Evolutionary conservation across 1,140 invertebrate species (phyloP).

Genomic region (Pantala flavescens): DNA sequence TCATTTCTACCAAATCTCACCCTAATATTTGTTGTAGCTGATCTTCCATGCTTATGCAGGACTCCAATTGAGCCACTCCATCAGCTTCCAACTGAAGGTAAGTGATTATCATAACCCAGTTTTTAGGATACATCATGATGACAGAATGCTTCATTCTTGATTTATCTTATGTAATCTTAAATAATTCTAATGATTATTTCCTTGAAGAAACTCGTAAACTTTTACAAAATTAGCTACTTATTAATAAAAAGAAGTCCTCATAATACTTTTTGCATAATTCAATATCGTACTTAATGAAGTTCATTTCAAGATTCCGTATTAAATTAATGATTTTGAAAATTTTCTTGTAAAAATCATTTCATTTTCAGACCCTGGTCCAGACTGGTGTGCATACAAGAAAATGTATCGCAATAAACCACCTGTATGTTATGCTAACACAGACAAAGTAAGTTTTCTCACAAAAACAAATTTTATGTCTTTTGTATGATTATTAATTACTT

Average conservation of each 20-base stretch:
- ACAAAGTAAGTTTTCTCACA: background rate
- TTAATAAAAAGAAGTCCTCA: no score
- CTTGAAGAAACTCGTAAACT: no score
- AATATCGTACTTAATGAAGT: no score
- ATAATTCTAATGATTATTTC: no score
- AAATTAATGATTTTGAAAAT: no score
- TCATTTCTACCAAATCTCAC: constrained; percentile 7
- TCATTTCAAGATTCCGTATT: no score
- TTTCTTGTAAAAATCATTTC: background rate
- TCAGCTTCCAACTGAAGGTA: background rate
- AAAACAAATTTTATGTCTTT: background rate
- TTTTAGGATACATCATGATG: no score
- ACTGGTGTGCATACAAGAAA: constrained; percentile 1
- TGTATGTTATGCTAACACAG: background rate
- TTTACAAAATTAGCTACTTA: no score
- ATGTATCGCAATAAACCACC: background rate
- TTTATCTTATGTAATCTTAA: no score
- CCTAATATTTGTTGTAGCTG: background rate
- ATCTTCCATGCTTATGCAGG: background rate
- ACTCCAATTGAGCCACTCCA: background rate
- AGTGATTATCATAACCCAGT: background rate
- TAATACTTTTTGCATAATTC: no score
- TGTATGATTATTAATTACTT: background rate
- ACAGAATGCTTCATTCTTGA: no score
- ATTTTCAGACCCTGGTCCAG: background rate